These are phyloP conservation scores for Aegotheles bennettii DNA, from an alignment of 2,113 vertebrate genomes.

Conservation along the genomic window DNA sequence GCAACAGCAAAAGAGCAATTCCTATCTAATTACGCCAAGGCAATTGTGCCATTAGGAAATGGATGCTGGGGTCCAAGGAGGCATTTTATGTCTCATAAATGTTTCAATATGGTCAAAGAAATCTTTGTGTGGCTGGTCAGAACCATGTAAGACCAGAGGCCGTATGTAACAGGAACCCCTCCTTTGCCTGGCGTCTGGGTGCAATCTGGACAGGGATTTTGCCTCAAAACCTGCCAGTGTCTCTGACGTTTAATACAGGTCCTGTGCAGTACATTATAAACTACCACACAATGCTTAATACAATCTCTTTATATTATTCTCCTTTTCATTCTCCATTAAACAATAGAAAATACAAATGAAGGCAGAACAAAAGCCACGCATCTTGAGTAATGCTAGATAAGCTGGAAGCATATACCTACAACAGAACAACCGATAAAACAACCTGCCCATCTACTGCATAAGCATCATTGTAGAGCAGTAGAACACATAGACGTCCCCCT, in stretches of 20 bases:
- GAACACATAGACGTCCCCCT: conserved; percentile 11
- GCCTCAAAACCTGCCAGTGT: conserved; percentile 14
- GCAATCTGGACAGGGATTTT: neutral
- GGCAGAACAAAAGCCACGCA: conserved; percentile 67
- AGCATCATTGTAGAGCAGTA: conserved; percentile 53
- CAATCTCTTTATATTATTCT: conserved; percentile 13
- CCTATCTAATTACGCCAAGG: neutral
- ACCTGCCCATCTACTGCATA: conserved; percentile 30
- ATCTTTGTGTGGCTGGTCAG: neutral
- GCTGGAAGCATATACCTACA: conserved; percentile 25
- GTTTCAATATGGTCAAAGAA: neutral
- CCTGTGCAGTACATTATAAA: conserved; percentile 42
- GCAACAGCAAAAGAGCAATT: conserved; percentile 18
- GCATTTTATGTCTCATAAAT: neutral
- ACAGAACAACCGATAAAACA: conserved; percentile 42
- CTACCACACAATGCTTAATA: conserved; percentile 7
- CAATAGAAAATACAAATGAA: conserved; percentile 71
- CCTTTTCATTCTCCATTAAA: conserved; percentile 50
- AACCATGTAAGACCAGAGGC: neutral
- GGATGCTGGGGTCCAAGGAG: neutral
- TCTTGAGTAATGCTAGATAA: conserved; percentile 56
- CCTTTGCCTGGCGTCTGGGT: neutral
- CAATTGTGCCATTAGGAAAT: neutral
- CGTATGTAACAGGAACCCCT: neutral
- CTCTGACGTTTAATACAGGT: neutral